Evolutionary conservation across 1,140 invertebrate genomes (phyloP), one percentile per base, ranked within the genome.

Genomic region (Bilobella aurantiaca): DNA sequence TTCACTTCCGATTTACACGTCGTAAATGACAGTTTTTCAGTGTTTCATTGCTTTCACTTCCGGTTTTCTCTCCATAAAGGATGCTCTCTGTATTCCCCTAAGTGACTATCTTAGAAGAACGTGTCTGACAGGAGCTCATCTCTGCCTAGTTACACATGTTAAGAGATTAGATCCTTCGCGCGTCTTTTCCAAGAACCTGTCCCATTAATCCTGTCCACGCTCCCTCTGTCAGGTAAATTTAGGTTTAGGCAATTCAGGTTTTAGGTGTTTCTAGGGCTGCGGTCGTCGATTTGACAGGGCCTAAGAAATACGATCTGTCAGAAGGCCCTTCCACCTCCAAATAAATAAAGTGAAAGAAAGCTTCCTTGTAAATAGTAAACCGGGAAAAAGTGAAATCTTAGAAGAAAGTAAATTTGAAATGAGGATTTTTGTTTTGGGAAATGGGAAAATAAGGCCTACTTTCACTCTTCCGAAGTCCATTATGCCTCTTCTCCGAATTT

Each of bases 271-370:
- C n/a, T n/a, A 42, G n/a, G 12, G 49, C 21, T 53, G 8, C 21
- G 49, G 49, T 53, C 49, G 49, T 53, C 25, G 49, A 53, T 53
- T 53, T 53, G 21, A 53, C 49, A 53, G 23, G 49, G 8, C 25
- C 21, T 23, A 53, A 23, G 8, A 8, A 8, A 53, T 23, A 53
- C 8, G 49, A 53, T 14, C 3, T 29, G 5, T 14, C 28, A 21
- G 27, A 12, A 18, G 34, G 18, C 8, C 5, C 49, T 42, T 42
- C n/a, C 37, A 12, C 12, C 12, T 23, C 25, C 5, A 53, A 53
- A 23, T 23, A 53, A 53, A 53, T 53, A 53, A 53, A 53, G 8
- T 18, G 25, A 12, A 53, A 23, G 49, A 23, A 23, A 42, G 34
- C 8, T 18, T 42, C 18, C 18, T 18, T 42, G 18, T 42, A 42